phyloP scores from a whole-genome alignment of 2,888 invertebrate genomes.

The Electrophaes corylata region DNA sequence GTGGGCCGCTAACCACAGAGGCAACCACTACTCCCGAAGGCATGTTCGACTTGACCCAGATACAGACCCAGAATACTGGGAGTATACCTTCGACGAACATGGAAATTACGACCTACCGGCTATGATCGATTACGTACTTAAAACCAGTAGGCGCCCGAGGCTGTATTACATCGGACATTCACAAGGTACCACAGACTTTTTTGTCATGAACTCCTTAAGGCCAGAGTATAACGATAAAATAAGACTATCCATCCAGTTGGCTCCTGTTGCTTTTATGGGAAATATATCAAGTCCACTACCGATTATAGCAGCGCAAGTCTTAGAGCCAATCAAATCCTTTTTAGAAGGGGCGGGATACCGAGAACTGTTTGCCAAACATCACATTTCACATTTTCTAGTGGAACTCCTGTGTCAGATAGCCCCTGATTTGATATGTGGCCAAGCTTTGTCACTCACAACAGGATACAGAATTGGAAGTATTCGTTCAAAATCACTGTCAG shows the following conservation, averaged over 20 bases:
- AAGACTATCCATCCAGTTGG: slow-evolving; percentile 71
- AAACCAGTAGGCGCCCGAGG: slow-evolving; percentile 75
- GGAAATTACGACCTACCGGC: slow-evolving; percentile 89
- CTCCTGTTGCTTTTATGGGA: slow-evolving; percentile 79
- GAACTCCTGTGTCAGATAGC: slow-evolving; percentile 62
- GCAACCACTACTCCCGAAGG: slow-evolving; percentile 85
- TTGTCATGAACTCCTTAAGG: slow-evolving; percentile 77
- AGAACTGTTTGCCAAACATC: slow-evolving; percentile 86
- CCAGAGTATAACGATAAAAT: slow-evolving; percentile 86
- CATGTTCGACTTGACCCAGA: slow-evolving; percentile 76
- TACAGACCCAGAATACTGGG: slow-evolving; percentile 74
- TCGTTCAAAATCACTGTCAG: slow-evolving; percentile 77
- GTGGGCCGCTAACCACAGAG: slow-evolving; percentile 79
- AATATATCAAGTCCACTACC: slow-evolving; percentile 66
- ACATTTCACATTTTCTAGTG: slow-evolving; percentile 67
- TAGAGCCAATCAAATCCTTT: slow-evolving; percentile 47
- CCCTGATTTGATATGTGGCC: slow-evolving; percentile 81
- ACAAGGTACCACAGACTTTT: slow-evolving; percentile 86
- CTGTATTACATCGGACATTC: slow-evolving; percentile 89
- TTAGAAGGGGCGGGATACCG: slow-evolving; percentile 75
- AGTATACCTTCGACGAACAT: slow-evolving; percentile 88
- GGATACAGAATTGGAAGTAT: slow-evolving; percentile 84
- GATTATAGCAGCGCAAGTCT: slow-evolving; percentile 45
- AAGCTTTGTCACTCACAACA: slow-evolving; percentile 80
- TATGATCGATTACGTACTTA: slow-evolving; percentile 70